Evolutionary conservation across 2,113 vertebrate genomes (phyloP).

Genomic region (Perccottus glenii): DNA sequence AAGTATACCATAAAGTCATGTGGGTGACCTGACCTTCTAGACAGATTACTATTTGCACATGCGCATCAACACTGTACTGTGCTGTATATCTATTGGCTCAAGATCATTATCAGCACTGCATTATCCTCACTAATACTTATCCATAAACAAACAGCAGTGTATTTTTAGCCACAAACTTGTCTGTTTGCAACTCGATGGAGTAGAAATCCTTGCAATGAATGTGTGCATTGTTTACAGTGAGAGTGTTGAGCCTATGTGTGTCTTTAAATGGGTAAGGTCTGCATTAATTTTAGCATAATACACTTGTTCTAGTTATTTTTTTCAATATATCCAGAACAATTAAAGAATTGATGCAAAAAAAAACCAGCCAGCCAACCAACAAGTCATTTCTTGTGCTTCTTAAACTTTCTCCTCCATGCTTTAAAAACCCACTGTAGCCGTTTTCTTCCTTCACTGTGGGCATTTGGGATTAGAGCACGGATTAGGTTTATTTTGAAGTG

Average conservation of each 20-base stretch:
- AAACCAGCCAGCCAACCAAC: no score
- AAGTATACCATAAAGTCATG: constrained; percentile 22
- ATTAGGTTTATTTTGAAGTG: constrained; percentile 25
- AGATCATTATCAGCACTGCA: constrained; percentile 21
- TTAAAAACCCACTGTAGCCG: neutral
- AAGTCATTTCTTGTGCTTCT: neutral
- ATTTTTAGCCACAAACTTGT: constrained; percentile 35
- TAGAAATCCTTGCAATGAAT: neutral
- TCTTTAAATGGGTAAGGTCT: constrained; percentile 20
- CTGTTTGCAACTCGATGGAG: constrained; percentile 7
- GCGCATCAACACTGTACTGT: neutral
- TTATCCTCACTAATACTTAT: constrained; percentile 34
- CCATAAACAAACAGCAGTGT: constrained; percentile 19
- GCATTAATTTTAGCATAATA: neutral
- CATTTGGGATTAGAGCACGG: constrained; percentile 14
- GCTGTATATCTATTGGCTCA: constrained; percentile 8
- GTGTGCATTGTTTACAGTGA: neutral
- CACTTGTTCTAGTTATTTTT: no score
- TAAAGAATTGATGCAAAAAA: no score
- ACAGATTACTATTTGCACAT: constrained; percentile 12
- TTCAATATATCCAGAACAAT: no score
- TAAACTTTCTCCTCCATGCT: neutral
- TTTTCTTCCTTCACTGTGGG: neutral
- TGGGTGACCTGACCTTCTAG: constrained; percentile 10
- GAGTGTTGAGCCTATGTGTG: neutral